Evolutionary conservation across 92 coral and sea anemone species (phyloP).

Genomic region (Desmophyllum pertusum): DNA sequence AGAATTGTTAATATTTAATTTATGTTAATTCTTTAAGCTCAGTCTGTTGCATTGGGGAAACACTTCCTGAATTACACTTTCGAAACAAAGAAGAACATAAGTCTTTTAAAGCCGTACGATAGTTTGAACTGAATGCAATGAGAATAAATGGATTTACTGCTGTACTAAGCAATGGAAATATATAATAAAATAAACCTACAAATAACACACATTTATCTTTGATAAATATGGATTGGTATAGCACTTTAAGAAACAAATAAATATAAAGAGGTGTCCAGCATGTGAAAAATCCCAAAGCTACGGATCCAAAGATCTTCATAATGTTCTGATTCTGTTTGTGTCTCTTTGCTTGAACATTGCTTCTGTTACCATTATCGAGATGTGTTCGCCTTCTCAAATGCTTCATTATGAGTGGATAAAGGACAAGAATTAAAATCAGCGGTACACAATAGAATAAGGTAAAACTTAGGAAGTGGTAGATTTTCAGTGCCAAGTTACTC

Average conservation of each 20-base stretch:
- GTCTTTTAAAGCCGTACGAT: slow-evolving; percentile 1
- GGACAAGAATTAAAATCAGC: background rate
- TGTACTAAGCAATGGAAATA: slow-evolving; percentile 27
- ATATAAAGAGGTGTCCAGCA: slow-evolving; percentile 37
- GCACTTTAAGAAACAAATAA: slow-evolving; percentile 12
- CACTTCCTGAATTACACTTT: background rate
- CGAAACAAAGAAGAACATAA: background rate
- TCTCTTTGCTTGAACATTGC: background rate
- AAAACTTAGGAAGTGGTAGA: background rate
- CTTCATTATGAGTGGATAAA: background rate
- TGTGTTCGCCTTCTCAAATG: background rate
- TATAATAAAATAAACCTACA: slow-evolving; percentile 12
- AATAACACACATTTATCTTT: background rate
- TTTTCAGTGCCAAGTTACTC: background rate
- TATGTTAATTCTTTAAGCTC: background rate
- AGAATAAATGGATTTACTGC: slow-evolving; percentile 12
- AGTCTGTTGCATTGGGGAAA: background rate
- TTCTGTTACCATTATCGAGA: background rate
- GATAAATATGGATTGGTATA: background rate
- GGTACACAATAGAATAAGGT: background rate
- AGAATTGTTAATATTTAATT: background rate
- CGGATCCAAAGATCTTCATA: slow-evolving; percentile 12
- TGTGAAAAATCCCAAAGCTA: slow-evolving; percentile 1
- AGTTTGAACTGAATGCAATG: slow-evolving; percentile 11
- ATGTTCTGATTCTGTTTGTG: slow-evolving; percentile 13